phyloP scores from a whole-genome alignment of 2,797 vertebrate genomes.

The Coregonus ussuriensis region DNA sequence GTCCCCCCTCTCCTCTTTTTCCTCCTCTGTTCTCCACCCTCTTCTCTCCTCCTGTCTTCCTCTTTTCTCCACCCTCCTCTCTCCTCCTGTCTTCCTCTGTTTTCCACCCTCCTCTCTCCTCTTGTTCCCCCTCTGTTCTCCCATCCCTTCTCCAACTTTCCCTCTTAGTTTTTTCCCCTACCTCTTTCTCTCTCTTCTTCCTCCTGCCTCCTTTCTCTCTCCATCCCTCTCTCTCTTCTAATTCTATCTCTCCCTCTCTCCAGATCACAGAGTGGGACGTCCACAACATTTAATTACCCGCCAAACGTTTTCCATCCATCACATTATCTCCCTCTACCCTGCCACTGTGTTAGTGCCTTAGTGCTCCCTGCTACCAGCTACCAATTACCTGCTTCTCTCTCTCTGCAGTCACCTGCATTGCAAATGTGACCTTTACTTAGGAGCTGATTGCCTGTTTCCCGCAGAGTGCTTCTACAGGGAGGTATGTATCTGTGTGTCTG shows the following conservation, averaged over 20 bases:
- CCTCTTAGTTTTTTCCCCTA: slow-evolving; percentile 7
- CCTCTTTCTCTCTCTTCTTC: slow-evolving; percentile 32
- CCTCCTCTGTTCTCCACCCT: neutral
- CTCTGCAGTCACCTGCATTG: slow-evolving; percentile 85
- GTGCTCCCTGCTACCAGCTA: slow-evolving; percentile 73
- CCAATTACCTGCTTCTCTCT: slow-evolving; percentile 91
- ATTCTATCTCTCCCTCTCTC: slow-evolving; percentile 5
- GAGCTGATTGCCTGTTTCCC: slow-evolving; percentile 89
- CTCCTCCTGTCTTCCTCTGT: neutral
- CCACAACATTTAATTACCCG: slow-evolving; percentile 84
- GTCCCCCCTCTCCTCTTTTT: no score
- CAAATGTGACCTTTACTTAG: slow-evolving; percentile 99
- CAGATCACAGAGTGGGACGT: slow-evolving; percentile 66
- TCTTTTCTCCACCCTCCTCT: neutral
- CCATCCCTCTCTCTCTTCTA: slow-evolving; percentile 3
- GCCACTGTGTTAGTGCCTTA: slow-evolving; percentile 84
- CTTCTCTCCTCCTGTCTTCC: neutral
- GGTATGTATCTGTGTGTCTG: slow-evolving; percentile 1
- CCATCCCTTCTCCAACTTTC: neutral
- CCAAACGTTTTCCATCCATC: slow-evolving; percentile 84
- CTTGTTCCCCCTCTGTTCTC: neutral
- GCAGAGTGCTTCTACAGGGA: slow-evolving; percentile 67
- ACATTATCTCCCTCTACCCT: slow-evolving; percentile 80
- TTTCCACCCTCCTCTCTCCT: neutral
- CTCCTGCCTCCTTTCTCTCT: neutral